These are phyloP conservation scores for Cephalopterus ornatus DNA, from an alignment of 2,113 vertebrate genomes.

Conservation along the genomic window DNA sequence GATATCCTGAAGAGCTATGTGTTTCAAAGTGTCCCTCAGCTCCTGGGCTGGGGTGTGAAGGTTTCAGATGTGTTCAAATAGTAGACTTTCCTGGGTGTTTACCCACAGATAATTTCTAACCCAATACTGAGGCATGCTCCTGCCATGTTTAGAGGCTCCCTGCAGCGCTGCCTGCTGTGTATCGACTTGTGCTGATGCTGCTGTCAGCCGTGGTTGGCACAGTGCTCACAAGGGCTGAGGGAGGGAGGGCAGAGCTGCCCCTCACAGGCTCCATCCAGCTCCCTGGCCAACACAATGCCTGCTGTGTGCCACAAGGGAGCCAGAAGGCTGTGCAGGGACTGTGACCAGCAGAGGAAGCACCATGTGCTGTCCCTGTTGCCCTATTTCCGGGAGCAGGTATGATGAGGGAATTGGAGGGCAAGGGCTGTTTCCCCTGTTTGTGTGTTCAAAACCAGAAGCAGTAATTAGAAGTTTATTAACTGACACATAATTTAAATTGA, in stretches of 20 bases:
- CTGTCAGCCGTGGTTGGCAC: rapidly evolving
- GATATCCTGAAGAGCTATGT: background rate
- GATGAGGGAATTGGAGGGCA: background rate
- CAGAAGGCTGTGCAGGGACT: background rate
- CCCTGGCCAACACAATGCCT: rapidly evolving
- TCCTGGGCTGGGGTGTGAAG: too few relatives aligned
- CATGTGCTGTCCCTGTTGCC: background rate
- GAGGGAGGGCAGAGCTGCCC: background rate
- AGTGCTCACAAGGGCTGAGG: background rate
- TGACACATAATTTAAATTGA: background rate
- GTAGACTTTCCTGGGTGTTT: background rate
- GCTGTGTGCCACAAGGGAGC: background rate
- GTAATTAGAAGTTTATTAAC: background rate
- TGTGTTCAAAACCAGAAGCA: background rate
- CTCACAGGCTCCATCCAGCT: rapidly evolving
- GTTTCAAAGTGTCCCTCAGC: background rate
- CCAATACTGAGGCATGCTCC: background rate
- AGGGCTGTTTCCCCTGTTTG: background rate
- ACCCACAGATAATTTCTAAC: background rate
- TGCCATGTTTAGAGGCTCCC: background rate
- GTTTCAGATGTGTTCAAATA: background rate
- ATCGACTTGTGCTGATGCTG: rapidly evolving
- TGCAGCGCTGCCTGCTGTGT: background rate
- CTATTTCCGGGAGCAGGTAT: background rate
- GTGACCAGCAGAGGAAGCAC: too few relatives aligned